Conservation (phyloP, 2,797 vertebrate species). For the Mergus octosetaceus region DNA sequence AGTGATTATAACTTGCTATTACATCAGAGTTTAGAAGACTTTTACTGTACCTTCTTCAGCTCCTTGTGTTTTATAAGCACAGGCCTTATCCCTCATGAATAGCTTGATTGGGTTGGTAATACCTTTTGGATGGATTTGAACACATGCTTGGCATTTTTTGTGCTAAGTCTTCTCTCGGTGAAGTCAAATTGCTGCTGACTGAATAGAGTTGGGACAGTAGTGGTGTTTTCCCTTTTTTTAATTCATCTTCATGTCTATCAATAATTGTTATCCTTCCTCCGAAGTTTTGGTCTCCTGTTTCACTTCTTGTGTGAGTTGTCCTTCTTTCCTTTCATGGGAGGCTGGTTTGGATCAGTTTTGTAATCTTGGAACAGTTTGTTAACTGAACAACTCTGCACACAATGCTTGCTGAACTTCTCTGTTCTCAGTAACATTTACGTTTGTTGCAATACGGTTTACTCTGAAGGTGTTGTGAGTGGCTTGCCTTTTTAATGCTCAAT, state of each 20-base stretch:
- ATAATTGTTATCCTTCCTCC: neutral
- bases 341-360: neutral
- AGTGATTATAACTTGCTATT: neutral
- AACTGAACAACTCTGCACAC: neutral
- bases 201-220: neutral
- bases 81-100: neutral
- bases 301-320: neutral
- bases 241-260: neutral
- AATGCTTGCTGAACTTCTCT: neutral
- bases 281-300: neutral
- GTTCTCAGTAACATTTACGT: neutral
- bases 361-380: neutral
- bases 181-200: neutral
- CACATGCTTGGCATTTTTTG: neutral
- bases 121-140: neutral
- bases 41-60: neutral
- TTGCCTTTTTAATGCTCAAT: neutral
- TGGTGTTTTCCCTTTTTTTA: neutral
- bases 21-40: neutral
- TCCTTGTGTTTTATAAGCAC: neutral
- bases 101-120: neutral
- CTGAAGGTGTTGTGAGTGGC: neutral
- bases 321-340: neutral
- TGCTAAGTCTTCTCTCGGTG: neutral
- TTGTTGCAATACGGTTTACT: neutral